A percentile compares a stretch with the other conserved stretches of the same genome.
These are phyloP conservation scores for Calycopis cecrops DNA, from an alignment of 1,140 invertebrate species.

Conservation along the genomic window DNA sequence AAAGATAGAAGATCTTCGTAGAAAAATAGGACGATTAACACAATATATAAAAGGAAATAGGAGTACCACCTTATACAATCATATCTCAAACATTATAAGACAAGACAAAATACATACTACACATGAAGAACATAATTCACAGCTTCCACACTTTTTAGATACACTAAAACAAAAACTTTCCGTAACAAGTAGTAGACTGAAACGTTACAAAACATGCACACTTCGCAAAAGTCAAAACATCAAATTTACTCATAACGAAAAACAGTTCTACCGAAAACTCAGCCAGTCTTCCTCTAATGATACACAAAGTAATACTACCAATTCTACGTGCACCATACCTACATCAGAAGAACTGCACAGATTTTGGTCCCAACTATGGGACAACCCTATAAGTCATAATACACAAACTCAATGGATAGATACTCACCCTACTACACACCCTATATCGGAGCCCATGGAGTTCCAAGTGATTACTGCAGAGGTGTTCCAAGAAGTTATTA, in stretches of 20 bases:
- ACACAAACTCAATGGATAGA: neutral
- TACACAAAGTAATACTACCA: too few relatives aligned
- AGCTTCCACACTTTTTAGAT: too few relatives aligned
- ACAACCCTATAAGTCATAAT: neutral
- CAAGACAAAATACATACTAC: neutral
- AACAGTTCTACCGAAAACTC: neutral
- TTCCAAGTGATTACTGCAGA: constrained; percentile 17
- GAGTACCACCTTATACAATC: constrained; percentile 21
- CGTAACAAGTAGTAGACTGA: too few relatives aligned
- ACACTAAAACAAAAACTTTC: too few relatives aligned
- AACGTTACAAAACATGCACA: too few relatives aligned
- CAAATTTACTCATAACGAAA: too few relatives aligned
- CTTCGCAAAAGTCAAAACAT: too few relatives aligned
- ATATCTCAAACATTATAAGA: neutral
- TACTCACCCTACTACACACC: neutral
- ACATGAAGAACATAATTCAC: too few relatives aligned
- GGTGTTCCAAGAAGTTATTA: constrained; percentile 16
- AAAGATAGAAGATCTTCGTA: constrained; percentile 13
- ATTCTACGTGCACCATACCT: too few relatives aligned
- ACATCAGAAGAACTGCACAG: too few relatives aligned
- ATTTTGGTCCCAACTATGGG: too few relatives aligned
- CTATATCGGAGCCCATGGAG: too few relatives aligned
- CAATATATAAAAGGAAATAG: constrained; percentile 22
- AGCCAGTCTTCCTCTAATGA: neutral
- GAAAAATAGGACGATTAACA: constrained; percentile 20